Base-by-base conservation (phyloP, 2,113 vertebrate genomes). In the Spea multiplicata region DNA sequence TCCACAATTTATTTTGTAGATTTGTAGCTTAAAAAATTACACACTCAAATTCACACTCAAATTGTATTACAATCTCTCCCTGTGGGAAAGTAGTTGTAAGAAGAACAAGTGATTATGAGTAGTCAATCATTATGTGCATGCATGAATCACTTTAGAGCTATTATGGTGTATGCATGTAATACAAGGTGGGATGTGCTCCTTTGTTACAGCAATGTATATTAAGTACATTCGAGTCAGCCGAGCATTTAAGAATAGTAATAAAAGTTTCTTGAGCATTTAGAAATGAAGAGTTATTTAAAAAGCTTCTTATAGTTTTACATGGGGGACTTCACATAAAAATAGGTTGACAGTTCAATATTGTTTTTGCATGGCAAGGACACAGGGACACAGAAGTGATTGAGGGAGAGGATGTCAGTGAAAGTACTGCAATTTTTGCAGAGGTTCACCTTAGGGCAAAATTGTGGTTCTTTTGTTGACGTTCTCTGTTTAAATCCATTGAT, bases 1-100 rank as follows among this genome's bases (percentile, higher is more conserved):
- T 72, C 68, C 76, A 71, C 61, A 66, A 66, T 13, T 78, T 55
- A 44, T 77, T 71, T 49, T 13, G 55, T 57, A 61, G 53, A 30
- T 69, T 4, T 3, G 68, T 72, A 46, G 59, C 53, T 53, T 30
- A 72, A 71, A 66, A 45, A 78, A 66, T 45, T 52, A 62, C 16
- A 52, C 50, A 71, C 17, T 77, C 49, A 71, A 49, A 8, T 62
- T 45, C 57, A n/a, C 10, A 14, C 3, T 53, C 5, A 48, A 17
- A 65, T 62, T 73, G 65, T 62, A 55, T 53, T 57, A 45, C 30
- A 46, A 12, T n/a, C 44, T 71, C 13, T 44, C 30, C 6, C 57
- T 65, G 17, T 71, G 62, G 30, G 12, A 49, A 71, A 48, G 44
- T 52, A 71, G 64, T 5, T 45, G 57, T 13, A 64, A 14, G 46